phyloP scores from a whole-genome alignment of 1,140 invertebrate species.

The Gryllus bimaculatus region DNA sequence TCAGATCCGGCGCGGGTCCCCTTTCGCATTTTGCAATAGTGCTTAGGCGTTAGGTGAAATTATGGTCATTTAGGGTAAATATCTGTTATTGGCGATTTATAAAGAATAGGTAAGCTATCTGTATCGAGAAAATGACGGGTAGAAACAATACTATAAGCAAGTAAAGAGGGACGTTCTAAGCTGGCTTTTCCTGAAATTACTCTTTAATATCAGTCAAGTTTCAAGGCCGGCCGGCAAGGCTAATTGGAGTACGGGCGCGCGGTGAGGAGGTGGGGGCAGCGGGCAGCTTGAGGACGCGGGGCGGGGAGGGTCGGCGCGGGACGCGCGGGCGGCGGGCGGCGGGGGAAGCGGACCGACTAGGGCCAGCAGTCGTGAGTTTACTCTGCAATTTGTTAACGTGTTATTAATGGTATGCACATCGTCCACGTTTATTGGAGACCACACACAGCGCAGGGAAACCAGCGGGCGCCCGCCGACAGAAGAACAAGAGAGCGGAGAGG shows the following conservation, averaged over 20 bases:
- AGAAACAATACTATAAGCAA: neutral
- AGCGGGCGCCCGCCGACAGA: neutral
- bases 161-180: neutral
- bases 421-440: constrained; percentile 14
- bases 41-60: neutral
- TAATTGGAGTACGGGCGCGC: constrained; percentile 10
- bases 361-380: constrained; percentile 12
- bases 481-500: neutral
- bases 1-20: no score
- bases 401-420: constrained; percentile 20
- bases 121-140: neutral
- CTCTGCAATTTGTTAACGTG: constrained; percentile 19
- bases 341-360: neutral
- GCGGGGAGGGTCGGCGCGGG: neutral
- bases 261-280: neutral
- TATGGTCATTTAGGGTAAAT: neutral
- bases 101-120: neutral
- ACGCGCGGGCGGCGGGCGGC: neutral
- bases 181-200: constrained; percentile 7
- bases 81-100: neutral
- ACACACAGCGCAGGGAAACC: constrained; percentile 12
- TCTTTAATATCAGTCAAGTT: constrained; percentile 3
- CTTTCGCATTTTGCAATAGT: neutral
- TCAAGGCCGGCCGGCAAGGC: neutral
- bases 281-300: neutral